Base-by-base conservation (phyloP, 2,888 invertebrate genomes). In the Smittia sp. region DNA sequence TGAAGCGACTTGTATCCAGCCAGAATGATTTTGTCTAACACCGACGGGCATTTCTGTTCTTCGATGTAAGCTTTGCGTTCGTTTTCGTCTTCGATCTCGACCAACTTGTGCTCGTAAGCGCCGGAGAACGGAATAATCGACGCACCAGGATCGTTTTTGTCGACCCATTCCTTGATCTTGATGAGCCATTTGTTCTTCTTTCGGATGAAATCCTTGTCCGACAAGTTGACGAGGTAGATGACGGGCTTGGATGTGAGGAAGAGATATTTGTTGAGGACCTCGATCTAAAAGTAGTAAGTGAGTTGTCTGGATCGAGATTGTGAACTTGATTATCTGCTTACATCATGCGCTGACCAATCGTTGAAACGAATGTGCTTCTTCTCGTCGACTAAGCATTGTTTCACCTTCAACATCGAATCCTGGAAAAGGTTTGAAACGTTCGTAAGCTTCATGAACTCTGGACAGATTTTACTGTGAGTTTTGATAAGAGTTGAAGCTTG, bases 81-180 rank as follows among this genome's bases (percentile, higher is more conserved):
- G 24, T 86, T 85, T 0, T 89, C 89, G 9, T 86, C 82, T 9
- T 91, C 90, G 89, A 96, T 92, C 76, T 98, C 96, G 62, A 90
- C 79, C 22, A 98, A 81, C 82, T 92, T 92, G 75, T 87, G 86
- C 83, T 99, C 99, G 78, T 97, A 90, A 13, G 86, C 90, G 0
- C 98, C 98, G 18, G 97, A 98, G 85, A 99, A 98, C 0, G 98
- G 98, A 76, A 99, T 96, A 52, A 98, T 88, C 1, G 89, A 85
- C 0, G 97, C 90, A 1, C 98, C 98, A 0, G 96, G 92, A 81
- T 99, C 99, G 80, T 98, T 90, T 80, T 92, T 92, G 82, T 99
- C 98, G 77, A 99, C 93, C 97, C 97, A 99, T 81, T 97, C 97
- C 82, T 99, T 99, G 79, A 99, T 93, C 85, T 98, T 98, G 67